These are phyloP conservation scores for Lasioglossum lativentre DNA, from an alignment of 2,888 invertebrate species.

Conservation along the genomic window DNA sequence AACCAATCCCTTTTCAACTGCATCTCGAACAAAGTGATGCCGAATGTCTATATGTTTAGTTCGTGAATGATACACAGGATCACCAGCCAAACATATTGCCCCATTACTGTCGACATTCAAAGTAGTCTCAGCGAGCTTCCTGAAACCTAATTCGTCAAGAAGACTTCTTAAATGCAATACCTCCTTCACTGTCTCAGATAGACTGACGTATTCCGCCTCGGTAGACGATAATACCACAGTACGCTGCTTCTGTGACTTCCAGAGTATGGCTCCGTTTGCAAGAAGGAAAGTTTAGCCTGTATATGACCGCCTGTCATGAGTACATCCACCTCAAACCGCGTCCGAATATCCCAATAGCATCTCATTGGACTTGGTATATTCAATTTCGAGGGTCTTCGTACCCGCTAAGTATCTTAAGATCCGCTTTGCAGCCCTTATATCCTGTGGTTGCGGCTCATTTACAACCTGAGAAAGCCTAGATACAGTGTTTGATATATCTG, in stretches of 20 bases:
- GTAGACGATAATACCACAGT: conserved; percentile 5
- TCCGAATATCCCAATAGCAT: conserved; percentile 2
- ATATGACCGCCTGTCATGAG: no score
- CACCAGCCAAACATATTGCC: background rate
- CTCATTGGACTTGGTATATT: background rate
- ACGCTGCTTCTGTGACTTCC: conserved; percentile 2
- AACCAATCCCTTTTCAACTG: no score
- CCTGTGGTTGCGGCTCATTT: no score
- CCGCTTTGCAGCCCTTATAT: background rate
- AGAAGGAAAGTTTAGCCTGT: background rate
- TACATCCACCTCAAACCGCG: no score
- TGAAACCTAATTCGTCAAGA: conserved; percentile 6
- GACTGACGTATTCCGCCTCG: conserved; percentile 7
- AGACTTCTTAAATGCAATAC: background rate
- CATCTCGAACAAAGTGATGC: no score
- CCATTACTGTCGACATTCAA: conserved; percentile 2
- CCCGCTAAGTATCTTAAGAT: background rate
- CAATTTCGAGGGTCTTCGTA: background rate
- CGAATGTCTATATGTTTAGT: background rate
- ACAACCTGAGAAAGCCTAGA: no score
- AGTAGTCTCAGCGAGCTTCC: background rate
- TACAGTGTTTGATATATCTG: background rate
- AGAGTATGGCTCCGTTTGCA: background rate
- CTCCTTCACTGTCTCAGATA: conserved; percentile 4
- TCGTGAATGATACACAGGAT: background rate